A percentile compares a stretch with the other conserved stretches of the same genome.
Conservation (phyloP, 1,140 invertebrate species). For the Oscheius sp. region DNA sequence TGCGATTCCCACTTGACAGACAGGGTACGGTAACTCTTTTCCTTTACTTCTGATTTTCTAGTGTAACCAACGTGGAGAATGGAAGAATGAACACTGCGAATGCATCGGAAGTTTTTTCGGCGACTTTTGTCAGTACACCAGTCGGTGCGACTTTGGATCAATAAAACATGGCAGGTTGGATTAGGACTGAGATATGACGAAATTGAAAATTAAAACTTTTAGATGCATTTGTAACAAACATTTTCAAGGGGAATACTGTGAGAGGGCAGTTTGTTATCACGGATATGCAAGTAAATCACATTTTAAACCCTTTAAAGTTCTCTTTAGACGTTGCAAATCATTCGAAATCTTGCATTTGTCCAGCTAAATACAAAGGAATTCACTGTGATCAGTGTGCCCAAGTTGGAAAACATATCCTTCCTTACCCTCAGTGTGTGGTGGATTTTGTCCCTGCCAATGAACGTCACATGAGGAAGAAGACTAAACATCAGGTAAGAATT, state of each 20-base stretch:
- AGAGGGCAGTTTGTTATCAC: constrained; percentile 22
- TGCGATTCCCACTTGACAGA: constrained; percentile 32
- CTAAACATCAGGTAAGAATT: constrained; percentile 1
- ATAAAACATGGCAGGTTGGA: constrained; percentile 22
- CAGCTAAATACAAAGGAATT: constrained; percentile 6
- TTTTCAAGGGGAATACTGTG: constrained; percentile 33
- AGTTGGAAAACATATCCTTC: not conserved
- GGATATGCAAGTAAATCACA: constrained; percentile 12
- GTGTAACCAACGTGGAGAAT: constrained; percentile 34
- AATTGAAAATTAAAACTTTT: not conserved
- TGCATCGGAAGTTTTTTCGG: constrained; percentile 34
- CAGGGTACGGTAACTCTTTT: constrained; percentile 1
- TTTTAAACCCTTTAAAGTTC: not conserved
- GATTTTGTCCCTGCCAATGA: not conserved
- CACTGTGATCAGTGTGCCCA: constrained; percentile 10
- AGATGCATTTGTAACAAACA: constrained; percentile 21
- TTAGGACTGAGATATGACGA: not conserved
- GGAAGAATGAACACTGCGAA: constrained; percentile 25
- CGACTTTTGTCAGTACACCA: constrained; percentile 27
- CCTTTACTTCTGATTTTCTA: constrained; percentile 4
- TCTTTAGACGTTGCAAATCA: constrained; percentile 1
- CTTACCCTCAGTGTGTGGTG: not conserved
- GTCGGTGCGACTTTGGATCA: constrained; percentile 18
- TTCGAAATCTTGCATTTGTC: constrained; percentile 6
- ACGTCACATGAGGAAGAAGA: not conserved